Conservation (phyloP, 2,797 vertebrate species). For the Catamblyrhynchus diadema region DNA sequence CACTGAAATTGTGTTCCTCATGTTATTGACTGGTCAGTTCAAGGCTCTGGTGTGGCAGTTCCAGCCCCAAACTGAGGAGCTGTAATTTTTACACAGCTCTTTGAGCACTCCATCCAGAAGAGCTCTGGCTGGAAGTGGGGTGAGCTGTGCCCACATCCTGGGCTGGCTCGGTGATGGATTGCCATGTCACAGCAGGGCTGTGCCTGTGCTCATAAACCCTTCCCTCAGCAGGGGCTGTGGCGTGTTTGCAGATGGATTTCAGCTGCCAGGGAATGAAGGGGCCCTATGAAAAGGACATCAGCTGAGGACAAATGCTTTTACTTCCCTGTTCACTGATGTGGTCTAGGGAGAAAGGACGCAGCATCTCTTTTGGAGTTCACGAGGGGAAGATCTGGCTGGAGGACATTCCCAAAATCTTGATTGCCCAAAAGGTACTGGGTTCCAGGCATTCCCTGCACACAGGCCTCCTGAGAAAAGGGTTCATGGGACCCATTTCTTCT, state of each 20-base stretch:
- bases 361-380: neutral
- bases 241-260: neutral
- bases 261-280: neutral
- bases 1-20: neutral
- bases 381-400: neutral
- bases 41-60: neutral
- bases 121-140: neutral
- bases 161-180: neutral
- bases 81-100: neutral
- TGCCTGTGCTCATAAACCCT: neutral
- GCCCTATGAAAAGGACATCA: neutral
- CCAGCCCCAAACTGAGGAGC: neutral
- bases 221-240: neutral
- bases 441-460: neutral
- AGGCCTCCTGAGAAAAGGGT: neutral
- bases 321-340: neutral
- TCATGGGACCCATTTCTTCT: neutral
- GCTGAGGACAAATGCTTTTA: neutral
- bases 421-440: neutral
- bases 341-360: accelerated
- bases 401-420: neutral
- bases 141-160: constrained; percentile 20
- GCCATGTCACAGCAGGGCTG: neutral
- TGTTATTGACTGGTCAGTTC: neutral
- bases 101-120: neutral